Conservation (phyloP, 2,113 vertebrate species). For the Perccottus glenii region DNA sequence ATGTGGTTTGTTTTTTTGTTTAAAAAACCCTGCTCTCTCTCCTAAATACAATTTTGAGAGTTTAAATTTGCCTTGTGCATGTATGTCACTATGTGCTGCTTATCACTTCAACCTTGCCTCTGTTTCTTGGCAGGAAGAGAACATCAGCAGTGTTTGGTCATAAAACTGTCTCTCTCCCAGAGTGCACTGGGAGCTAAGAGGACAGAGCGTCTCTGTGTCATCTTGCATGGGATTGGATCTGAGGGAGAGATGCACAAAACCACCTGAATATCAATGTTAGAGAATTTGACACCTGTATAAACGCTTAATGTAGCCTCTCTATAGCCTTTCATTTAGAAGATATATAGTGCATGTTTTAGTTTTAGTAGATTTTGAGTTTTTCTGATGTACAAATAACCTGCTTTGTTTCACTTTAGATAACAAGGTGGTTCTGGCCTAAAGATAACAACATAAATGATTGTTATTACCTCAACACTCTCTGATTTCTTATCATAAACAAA, state of each 20-base stretch:
- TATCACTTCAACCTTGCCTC: conserved; percentile 57
- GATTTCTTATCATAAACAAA: too few relatives aligned
- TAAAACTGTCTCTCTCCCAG: conserved; percentile 69
- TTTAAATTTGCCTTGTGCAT: conserved; percentile 16
- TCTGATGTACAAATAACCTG: too few relatives aligned
- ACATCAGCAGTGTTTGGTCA: conserved; percentile 53
- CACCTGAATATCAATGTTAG: conserved; percentile 17
- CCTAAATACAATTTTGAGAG: too few relatives aligned
- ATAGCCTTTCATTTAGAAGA: neutral
- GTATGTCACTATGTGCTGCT: conserved; percentile 23
- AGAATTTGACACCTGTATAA: neutral
- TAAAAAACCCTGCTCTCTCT: too few relatives aligned
- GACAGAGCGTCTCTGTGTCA: conserved; percentile 73
- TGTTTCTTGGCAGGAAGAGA: conserved; percentile 69
- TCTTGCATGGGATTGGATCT: conserved; percentile 56
- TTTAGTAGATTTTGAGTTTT: too few relatives aligned
- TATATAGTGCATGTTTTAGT: too few relatives aligned
- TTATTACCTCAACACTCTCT: too few relatives aligned
- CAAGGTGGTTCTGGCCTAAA: too few relatives aligned
- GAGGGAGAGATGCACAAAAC: conserved; percentile 12
- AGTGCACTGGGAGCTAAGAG: conserved; percentile 47
- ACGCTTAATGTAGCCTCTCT: neutral
- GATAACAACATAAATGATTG: too few relatives aligned
- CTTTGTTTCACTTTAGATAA: too few relatives aligned
- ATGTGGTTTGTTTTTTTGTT: too few relatives aligned